Evolutionary conservation across 2,113 vertebrate species (phyloP), one percentile per base, ranked within the genome.

Genomic region (Oxyruncus cristatus): DNA sequence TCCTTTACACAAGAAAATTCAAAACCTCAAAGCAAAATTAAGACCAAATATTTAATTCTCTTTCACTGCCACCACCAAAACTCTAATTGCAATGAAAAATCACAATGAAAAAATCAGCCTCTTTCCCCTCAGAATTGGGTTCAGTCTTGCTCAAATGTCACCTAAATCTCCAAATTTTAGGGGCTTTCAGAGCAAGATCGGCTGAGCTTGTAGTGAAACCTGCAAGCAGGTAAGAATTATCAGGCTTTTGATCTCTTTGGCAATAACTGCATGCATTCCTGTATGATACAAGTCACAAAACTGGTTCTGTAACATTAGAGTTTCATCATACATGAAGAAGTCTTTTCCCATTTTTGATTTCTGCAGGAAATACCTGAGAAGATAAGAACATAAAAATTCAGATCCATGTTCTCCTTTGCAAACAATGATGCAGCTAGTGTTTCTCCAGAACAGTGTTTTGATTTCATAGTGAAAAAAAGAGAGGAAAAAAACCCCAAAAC

Each of bases 401-500:
- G 14, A 72, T 37, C 9, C 5, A 21, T 19, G 6, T 33, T 77
- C 19, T 55, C 49, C 66, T 85, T 46, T 92, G 28, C 32, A 74
- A 67, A 49, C 6, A 14, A 5, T 12, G 8, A 23, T 56, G 12
- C 28, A 81, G 52, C 21, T 59, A 22, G 5, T 53, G 1, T 74
- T 88, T 81, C 37, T 74, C 33, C 39, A 74, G 53, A 83, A 42
- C 1, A 61, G 18, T 16, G 62, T 42, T 77, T 85, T 85, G 13
- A 71, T 62, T 79, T 89, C 13, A 24, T 8, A 55, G 20, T 49
- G 26, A 62, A 61, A 55, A 67, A 35, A 6, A 46, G 3, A 17
- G 12, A 39, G 6, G 5, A 14, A 20, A 27, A 32, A 21, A 53
- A 11, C 2, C 4, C 50, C 12, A 53, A 32, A 11, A 3, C 1